Evolutionary conservation across 2,797 vertebrate genomes (phyloP), one percentile per base, ranked within the genome.

Genomic region (Geotrypetes seraphini): DNA sequence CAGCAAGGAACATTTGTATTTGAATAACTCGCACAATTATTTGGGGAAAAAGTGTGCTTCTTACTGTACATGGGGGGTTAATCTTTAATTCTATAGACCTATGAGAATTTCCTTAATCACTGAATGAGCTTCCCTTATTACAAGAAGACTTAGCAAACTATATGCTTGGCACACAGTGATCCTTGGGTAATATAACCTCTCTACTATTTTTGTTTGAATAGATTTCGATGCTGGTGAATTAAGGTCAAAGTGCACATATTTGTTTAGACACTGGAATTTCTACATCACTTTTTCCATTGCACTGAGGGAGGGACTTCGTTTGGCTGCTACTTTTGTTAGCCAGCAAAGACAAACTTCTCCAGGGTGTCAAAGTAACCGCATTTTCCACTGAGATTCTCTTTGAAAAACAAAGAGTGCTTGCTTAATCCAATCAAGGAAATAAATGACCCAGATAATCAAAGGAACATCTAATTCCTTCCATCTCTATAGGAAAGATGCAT

Each of bases 201-300:
- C 55, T 71, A 34, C 78, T 87, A 83, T 88, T 86, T 87, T 84
- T 81, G 78, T 76, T 68, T 59, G n/a, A n/a, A 60, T 56, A 36
- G n/a, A 75, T 77, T 71, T 51, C 51, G 73, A 76, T 71, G 53
- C 73, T 27, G 8, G 44, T 65, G 70, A 64, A 73, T 72, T 69
- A 35, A 28, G 87, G 84, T 90, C 79, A 82, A 59, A 87, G 88
- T 73, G 70, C 77, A 78, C 71, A 73, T 87, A 84, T 79, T 89
- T 87, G 75, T 75, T 73, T 57, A n/a, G n/a, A 68, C 49, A 69
- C 74, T 83, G 81, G 81, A 89, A 84, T 85, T 79, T 78, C 83
- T 59, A 79, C 86, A 75, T 81, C 57, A 60, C 78, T 86, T 89
- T 85, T 92, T 90, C 88, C 89, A 89, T 89, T 79, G 83, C 85